Evolutionary conservation across 2,888 invertebrate genomes (phyloP).

Genomic region (Ctena decussata): DNA sequence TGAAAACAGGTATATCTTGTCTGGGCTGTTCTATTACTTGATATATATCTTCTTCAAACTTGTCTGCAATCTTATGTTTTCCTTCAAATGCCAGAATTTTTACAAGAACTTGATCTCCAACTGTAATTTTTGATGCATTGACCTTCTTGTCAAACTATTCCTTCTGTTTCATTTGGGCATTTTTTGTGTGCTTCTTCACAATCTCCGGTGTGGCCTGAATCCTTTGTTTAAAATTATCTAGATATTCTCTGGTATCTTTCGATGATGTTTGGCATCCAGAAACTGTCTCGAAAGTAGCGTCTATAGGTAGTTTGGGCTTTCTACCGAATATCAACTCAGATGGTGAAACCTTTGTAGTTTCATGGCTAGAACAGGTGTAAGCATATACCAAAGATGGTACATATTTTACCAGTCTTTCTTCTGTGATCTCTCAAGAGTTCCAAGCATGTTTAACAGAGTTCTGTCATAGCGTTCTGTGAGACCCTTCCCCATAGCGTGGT

Average conservation of each 20-base stretch:
- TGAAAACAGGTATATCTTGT: slow-evolving; percentile 5
- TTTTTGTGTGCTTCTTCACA: not conserved
- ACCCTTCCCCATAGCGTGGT: slow-evolving; percentile 12
- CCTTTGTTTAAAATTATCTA: not conserved
- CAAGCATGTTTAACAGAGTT: slow-evolving; percentile 27
- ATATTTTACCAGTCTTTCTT: slow-evolving; percentile 32
- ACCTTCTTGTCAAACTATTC: not conserved
- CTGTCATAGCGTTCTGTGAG: slow-evolving; percentile 25
- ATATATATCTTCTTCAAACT: not conserved
- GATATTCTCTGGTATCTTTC: not conserved
- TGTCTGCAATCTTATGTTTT: not conserved
- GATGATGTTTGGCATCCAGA: too few relatives aligned
- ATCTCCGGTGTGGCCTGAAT: not conserved
- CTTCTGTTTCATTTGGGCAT: not conserved
- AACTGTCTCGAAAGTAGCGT: not conserved
- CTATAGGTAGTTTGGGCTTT: too few relatives aligned
- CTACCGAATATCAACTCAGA: too few relatives aligned
- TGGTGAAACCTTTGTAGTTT: slow-evolving; percentile 26
- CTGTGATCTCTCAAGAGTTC: not conserved
- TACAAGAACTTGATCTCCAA: not conserved
- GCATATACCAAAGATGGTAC: slow-evolving; percentile 25
- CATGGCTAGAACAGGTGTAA: slow-evolving; percentile 31
- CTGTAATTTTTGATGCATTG: not conserved
- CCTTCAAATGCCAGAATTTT: not conserved
- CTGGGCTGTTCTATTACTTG: not conserved